Conservation (phyloP, 2,113 vertebrate species). For the Tapirus terrestris region DNA sequence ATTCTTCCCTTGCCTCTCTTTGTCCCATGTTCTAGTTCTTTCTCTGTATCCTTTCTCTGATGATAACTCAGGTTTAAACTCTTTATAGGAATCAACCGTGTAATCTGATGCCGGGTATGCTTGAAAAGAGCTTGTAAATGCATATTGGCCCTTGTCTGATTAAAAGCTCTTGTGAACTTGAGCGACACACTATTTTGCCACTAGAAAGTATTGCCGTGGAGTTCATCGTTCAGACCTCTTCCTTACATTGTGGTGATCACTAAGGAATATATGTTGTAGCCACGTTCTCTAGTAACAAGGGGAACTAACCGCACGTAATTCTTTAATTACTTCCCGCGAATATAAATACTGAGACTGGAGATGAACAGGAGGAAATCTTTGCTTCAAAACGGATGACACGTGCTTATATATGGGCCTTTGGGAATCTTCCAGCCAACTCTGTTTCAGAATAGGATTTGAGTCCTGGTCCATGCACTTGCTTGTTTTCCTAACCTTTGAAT, state of each 20-base stretch:
- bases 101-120: constrained; percentile 72
- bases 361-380: not conserved
- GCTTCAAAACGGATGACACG: not conserved
- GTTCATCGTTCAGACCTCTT: not conserved
- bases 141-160: constrained; percentile 62
- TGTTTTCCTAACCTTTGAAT: constrained; percentile 39
- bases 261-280: not conserved
- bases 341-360: constrained; percentile 10
- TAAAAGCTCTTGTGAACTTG: constrained; percentile 67
- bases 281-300: not conserved
- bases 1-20: not conserved
- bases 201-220: not conserved
- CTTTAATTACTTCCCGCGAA: not conserved
- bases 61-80: constrained; percentile 70
- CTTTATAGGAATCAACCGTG: constrained; percentile 54
- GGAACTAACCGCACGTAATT: constrained; percentile 1
- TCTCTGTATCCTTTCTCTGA: constrained; percentile 37
- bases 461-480: not conserved
- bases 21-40: constrained; percentile 44
- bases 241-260: not conserved
- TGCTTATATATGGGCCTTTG: not conserved
- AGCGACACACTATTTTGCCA: not conserved
- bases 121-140: constrained; percentile 78
- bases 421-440: not conserved
- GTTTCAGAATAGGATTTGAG: not conserved